phyloP scores from a whole-genome alignment of 2,888 invertebrate genomes.

The Stomorhina lunata region DNA sequence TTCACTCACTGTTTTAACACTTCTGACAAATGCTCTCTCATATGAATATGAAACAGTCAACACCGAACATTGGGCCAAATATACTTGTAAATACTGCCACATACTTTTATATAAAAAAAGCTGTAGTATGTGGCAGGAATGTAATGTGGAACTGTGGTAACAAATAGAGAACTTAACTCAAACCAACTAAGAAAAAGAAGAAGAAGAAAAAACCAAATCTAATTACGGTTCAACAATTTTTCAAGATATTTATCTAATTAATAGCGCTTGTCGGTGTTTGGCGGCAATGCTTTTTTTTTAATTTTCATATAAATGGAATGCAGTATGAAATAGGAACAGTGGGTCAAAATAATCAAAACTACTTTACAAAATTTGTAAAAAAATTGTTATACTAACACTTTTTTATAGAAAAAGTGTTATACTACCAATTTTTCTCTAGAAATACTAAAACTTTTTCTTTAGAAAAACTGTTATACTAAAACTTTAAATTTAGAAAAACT shows the following conservation, averaged over 20 bases:
- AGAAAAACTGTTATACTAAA: too few species aligned
- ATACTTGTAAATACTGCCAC: conserved; percentile 23
- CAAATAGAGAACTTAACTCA: conserved; percentile 33
- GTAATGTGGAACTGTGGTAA: conserved; percentile 39
- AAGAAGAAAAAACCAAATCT: conserved; percentile 75
- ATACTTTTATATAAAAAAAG: too few species aligned
- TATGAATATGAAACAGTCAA: conserved; percentile 60
- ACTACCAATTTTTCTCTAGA: too few species aligned
- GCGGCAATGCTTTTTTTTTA: conserved; percentile 46
- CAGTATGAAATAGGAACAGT: conserved; percentile 42
- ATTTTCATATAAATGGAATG: conserved; percentile 54
- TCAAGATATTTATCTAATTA: conserved; percentile 80
- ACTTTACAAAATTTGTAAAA: background rate
- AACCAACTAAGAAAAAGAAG: background rate
- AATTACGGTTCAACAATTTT: conserved; percentile 80
- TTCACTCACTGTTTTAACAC: conserved; percentile 54
- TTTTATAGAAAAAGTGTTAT: too few species aligned
- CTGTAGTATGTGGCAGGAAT: conserved; percentile 25
- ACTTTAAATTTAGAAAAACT: too few species aligned
- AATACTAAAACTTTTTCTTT: too few species aligned
- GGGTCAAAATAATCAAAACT: background rate
- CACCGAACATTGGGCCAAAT: conserved; percentile 48
- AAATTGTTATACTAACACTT: too few species aligned
- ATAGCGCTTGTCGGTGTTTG: conserved; percentile 72
- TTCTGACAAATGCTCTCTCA: conserved; percentile 52